Evolutionary conservation across 2,113 vertebrate genomes (phyloP).

Genomic region (Myanophis thanlyinensis): DNA sequence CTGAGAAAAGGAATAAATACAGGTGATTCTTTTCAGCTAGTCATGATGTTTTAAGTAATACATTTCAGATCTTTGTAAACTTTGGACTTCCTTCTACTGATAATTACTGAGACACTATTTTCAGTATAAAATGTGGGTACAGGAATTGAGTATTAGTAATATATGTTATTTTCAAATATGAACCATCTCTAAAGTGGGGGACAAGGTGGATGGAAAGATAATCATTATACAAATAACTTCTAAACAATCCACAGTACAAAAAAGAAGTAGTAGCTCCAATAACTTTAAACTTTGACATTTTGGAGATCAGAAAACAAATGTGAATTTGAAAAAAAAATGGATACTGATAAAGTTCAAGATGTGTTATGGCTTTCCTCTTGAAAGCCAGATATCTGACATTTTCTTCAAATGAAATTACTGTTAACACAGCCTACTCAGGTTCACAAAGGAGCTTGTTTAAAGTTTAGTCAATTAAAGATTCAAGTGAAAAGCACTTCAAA

Average conservation of each 20-base stretch:
- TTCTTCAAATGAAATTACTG: slow-evolving; percentile 49
- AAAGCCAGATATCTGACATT: slow-evolving; percentile 39
- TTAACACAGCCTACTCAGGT: slow-evolving; percentile 49
- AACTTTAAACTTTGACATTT: slow-evolving; percentile 1
- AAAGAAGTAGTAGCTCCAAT: neutral
- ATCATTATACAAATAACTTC: slow-evolving; percentile 35
- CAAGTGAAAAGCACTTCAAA: slow-evolving; percentile 59
- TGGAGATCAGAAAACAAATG: neutral
- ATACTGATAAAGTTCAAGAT: slow-evolving; percentile 24
- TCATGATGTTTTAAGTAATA: neutral
- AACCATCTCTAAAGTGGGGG: slow-evolving; percentile 38
- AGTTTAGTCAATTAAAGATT: slow-evolving; percentile 69
- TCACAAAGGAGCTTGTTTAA: slow-evolving; percentile 59
- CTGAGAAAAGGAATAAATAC: no score
- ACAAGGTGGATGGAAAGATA: slow-evolving; percentile 23
- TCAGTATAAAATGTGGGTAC: neutral
- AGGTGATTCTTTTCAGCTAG: neutral
- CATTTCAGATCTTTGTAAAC: neutral
- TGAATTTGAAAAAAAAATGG: slow-evolving; percentile 22
- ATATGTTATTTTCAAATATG: slow-evolving; percentile 44
- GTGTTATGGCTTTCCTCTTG: slow-evolving; percentile 20
- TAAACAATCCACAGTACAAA: slow-evolving; percentile 32
- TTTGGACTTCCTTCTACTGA: neutral
- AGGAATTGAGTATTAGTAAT: slow-evolving; percentile 42
- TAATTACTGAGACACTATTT: neutral